These are phyloP conservation scores for Eriocheir sinensis DNA, from an alignment of 1,140 invertebrate species.

Conservation along the genomic window DNA sequence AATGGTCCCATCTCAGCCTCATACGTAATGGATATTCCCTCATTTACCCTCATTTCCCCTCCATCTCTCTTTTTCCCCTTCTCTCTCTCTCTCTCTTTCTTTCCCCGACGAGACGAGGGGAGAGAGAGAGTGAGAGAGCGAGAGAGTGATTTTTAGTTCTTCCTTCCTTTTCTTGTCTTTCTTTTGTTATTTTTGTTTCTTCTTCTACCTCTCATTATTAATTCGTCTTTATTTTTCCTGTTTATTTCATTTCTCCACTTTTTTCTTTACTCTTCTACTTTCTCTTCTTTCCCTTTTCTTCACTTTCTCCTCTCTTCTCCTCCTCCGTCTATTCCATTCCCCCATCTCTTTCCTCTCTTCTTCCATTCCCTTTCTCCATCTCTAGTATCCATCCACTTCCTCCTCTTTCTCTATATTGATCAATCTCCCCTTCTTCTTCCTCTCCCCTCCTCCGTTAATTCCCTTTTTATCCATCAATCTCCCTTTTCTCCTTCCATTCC, in stretches of 20 bases:
- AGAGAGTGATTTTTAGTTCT: not conserved
- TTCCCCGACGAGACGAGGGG: no score
- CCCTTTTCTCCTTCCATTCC: not conserved
- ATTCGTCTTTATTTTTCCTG: not conserved
- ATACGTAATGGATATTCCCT: constrained; percentile 61
- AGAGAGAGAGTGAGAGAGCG: no score
- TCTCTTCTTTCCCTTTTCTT: not conserved
- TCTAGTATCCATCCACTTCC: not conserved
- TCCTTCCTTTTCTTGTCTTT: not conserved
- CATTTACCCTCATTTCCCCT: constrained; percentile 54
- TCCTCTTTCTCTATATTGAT: not conserved
- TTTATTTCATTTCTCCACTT: not conserved
- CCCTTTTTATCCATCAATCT: not conserved
- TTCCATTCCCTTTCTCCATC: no score
- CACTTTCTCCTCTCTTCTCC: not conserved
- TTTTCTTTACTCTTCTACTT: not conserved
- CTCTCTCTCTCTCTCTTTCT: not conserved
- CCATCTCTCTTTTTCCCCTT: not conserved
- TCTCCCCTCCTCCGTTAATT: not conserved
- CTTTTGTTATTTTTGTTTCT: not conserved
- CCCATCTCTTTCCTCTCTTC: no score
- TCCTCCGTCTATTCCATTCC: not conserved
- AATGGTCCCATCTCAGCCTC: constrained; percentile 56
- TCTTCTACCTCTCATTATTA: not conserved
- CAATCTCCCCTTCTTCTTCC: not conserved